phyloP scores from a whole-genome alignment of 2,113 vertebrate species.

The Paramisgurnus dabryanus region DNA sequence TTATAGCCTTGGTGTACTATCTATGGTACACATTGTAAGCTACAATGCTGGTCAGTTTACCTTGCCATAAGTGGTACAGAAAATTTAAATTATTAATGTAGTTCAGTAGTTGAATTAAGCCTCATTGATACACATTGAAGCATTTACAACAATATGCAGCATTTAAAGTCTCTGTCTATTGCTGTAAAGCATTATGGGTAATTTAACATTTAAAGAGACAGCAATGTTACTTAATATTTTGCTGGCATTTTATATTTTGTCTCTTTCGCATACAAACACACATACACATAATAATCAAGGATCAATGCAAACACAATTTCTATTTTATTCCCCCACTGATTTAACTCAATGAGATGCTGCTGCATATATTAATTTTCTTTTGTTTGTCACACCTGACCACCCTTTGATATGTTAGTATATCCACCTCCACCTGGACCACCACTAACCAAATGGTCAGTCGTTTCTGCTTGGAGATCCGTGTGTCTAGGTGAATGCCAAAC shows the following conservation, averaged over 20 bases:
- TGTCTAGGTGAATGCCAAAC: conserved; percentile 2
- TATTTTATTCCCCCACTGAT: conserved; percentile 2
- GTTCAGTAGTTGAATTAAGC: background rate
- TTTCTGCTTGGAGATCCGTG: conserved; percentile 1
- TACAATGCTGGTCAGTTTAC: background rate
- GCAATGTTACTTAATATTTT: too few species aligned
- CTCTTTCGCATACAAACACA: conserved; percentile 9
- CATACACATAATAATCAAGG: conserved; percentile 6
- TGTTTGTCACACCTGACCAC: conserved; percentile 20
- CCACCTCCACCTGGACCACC: conserved; percentile 1
- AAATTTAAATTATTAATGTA: background rate
- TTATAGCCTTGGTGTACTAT: background rate
- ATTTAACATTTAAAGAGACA: too few species aligned
- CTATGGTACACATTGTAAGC: background rate
- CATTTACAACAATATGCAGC: too few species aligned
- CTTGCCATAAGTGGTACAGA: conserved; percentile 15
- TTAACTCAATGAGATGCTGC: conserved; percentile 19
- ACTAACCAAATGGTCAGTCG: conserved; percentile 18
- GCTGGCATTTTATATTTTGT: too few species aligned
- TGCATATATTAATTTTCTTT: conserved; percentile 28
- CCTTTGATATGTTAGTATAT: conserved; percentile 39
- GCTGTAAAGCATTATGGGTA: too few species aligned
- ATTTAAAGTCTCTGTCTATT: too few species aligned
- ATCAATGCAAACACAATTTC: conserved; percentile 8
- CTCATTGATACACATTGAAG: too few species aligned